Conservation (phyloP, 2,888 invertebrate genomes). For the Fissipunctia ypsillon region DNA sequence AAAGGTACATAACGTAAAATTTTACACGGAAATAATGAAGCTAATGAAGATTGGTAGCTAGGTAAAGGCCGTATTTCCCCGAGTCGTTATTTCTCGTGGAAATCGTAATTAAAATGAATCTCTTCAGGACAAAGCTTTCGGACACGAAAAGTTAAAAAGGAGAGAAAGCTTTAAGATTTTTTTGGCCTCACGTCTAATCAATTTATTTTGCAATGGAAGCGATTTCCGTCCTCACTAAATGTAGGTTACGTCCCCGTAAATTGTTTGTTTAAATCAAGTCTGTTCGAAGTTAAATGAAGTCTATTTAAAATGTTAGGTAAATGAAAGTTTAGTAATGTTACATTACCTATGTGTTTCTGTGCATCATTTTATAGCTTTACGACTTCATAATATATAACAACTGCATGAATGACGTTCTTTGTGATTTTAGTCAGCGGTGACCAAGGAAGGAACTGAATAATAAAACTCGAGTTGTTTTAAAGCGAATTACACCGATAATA, state of each 20-base stretch:
- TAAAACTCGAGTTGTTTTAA: constrained; percentile 69
- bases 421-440: constrained; percentile 29
- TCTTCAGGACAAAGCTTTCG: constrained; percentile 79
- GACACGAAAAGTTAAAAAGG: constrained; percentile 78
- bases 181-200: constrained; percentile 69
- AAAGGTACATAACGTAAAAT: constrained; percentile 72
- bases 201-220: constrained; percentile 60
- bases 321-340: background rate
- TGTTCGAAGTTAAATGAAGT: constrained; percentile 6
- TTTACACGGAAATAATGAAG: constrained; percentile 83
- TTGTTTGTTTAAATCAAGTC: constrained; percentile 52
- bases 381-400: background rate
- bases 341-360: background rate
- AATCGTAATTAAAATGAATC: constrained; percentile 89
- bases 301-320: background rate
- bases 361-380: background rate
- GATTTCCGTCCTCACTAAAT: constrained; percentile 55
- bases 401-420: constrained; percentile 4
- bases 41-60: constrained; percentile 88
- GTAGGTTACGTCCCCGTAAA: constrained; percentile 52
- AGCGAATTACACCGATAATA: constrained; percentile 66
- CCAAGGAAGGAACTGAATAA: constrained; percentile 64
- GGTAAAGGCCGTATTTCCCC: constrained; percentile 80
- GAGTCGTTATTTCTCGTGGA: constrained; percentile 82
- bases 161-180: constrained; percentile 71